Evolutionary conservation across 2,797 vertebrate genomes (phyloP), one percentile per base, ranked within the genome.

Genomic region (Enteromius anoplus): DNA sequence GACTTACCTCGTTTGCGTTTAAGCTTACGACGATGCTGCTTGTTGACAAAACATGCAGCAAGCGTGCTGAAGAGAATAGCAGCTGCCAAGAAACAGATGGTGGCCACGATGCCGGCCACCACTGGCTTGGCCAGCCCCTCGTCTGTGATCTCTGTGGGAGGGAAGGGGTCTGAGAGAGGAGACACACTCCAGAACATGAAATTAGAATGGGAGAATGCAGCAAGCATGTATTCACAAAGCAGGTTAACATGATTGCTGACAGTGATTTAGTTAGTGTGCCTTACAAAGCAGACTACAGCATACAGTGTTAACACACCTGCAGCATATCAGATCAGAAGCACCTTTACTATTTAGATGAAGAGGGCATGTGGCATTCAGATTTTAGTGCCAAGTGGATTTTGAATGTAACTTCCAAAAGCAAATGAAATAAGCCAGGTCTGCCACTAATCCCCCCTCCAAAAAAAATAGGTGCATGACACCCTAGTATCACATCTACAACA

Each of bases 31-130:
- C 97, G 97, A 87, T 98, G 97, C 91, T 99, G 98, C 91, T 97
- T 97, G 93, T 99, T 99, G 91, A 99, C 98, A 66, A 99, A 99
- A 93, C 97, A 99, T 88, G 98, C 98, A 0, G 98, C 98, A 47
- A 99, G 95, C 21, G 98, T 99, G 93, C 98, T 99, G 91, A 99
- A 99, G 83, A 99, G 95, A 89, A 99, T 95, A 69, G 98, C 98
- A 0, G 98, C 97, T 34, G 98, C 98, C 93, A 99, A 93, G 90
- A 99, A 99, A 91, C 98, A 99, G 91, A 99, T 99, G 87, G 98
- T 99, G 76, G 98, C 98, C 85, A 99, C 97, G 0, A 99, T 97
- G 55, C 98, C 98, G 49, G 98, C 98, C 93, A 99, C 95, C 90
- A 99, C 97, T 0, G 98, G 98, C 85, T 96, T 96, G 2, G 98